Base-by-base conservation (phyloP, 1,140 invertebrate species). In the Aphaenogaster ashmeadi region DNA sequence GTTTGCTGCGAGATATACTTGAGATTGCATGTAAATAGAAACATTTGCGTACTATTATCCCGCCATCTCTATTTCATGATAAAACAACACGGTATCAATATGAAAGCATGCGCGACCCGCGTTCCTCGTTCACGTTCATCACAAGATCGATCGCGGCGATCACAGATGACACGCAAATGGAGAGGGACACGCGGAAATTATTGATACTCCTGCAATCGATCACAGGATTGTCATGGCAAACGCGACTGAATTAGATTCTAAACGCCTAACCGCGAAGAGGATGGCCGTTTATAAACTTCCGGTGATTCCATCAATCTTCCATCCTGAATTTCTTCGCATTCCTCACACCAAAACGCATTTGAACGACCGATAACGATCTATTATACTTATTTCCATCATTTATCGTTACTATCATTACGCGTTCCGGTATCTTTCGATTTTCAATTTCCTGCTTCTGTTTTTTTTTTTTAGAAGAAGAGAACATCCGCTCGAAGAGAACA, bases 121-220 rank as follows among this genome's bases (percentile, higher is more conserved):
- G 50, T 54, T 54, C 8, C 27, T 38, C 15, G 50, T 21, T 38
- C 74, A 41, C 13, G 36, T 81, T 58, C 13, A 27, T 44, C n/a
- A 15, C 7, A 27, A 83, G 36, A 83, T 72, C 67, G 80, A 83
- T 83, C 4, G 27, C 2, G 13, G 6, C 52, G 66, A 83, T 72
- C 18, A 15, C 8, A 38, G n/a, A 21, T 52, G 52, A 72, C 67
- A 47, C 27, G 9, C 44, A 33, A 54, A 44, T 9, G 38, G 11
- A 83, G 18, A 38, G 21, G 47, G 13, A 33, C 67, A 47, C 6
- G 41, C 18, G 27, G 80, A 74, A 83, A 83, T 83, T 74, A 83
- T 83, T 74, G 38, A 83, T 83, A 83, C 27, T 36, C 21, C 36
- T 38, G 18, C 36, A 7, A 83, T 83, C 52, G 67, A 83, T 83